Percentiles rank a stretch among this genome's conserved stretches.
Evolutionary conservation across 2,113 vertebrate species (phyloP).

Genomic region (Colius striatus): DNA sequence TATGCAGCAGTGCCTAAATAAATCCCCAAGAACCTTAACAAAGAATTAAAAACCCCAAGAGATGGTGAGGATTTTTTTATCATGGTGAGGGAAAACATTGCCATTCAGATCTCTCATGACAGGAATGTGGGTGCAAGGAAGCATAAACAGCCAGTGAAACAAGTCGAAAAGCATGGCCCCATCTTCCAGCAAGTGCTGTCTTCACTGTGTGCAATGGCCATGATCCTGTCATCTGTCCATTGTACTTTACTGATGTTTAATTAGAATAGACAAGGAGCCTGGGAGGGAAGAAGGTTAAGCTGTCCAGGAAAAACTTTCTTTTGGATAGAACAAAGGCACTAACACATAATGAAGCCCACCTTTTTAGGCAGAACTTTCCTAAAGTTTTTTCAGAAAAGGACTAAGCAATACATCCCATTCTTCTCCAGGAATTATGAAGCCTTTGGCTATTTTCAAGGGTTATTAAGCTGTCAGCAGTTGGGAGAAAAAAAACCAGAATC

Average conservation of each 20-base stretch:
- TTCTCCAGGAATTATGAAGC: not conserved
- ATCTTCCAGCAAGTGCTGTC: not conserved
- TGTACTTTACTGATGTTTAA: not conserved
- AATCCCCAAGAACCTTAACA: not conserved
- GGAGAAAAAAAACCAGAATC: not conserved
- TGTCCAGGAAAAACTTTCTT: not conserved
- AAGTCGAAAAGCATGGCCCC: not conserved
- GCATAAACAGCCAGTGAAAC: not conserved
- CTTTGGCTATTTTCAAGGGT: not conserved
- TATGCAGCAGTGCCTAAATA: not conserved
- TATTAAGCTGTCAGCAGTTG: constrained; percentile 31
- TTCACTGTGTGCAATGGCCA: not conserved
- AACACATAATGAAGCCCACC: not conserved
- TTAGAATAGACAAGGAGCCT: not conserved
- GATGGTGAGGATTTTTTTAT: not conserved
- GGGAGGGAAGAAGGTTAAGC: not conserved
- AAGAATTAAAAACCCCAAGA: not conserved
- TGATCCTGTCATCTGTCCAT: not conserved
- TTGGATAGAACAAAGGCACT: not conserved
- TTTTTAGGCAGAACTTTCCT: not conserved
- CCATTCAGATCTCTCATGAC: not conserved
- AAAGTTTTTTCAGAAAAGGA: not conserved
- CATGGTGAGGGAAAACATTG: not conserved
- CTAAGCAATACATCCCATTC: not conserved
- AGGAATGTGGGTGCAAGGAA: not conserved